Base-by-base conservation (phyloP, 2,113 vertebrate species). In the Calidris pugnax region DNA sequence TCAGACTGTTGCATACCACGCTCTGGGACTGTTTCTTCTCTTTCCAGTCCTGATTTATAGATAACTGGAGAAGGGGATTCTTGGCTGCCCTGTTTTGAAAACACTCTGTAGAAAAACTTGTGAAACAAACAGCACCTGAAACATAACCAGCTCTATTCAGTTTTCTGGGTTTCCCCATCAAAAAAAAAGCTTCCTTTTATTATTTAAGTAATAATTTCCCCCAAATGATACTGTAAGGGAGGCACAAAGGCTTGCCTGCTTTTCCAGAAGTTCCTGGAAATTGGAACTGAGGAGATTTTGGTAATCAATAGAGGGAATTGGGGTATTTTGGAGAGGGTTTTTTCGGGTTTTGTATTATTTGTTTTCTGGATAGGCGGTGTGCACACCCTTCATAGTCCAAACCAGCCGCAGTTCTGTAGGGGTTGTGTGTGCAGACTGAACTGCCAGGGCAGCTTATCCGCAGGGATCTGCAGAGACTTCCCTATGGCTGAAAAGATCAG, bases 41-140 rank as follows among this genome's bases (percentile, higher is more conserved):
- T 93, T 35, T 93, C 62, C 71, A 89, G 7, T 27, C 73, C 55
- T 94, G 90, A 94, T 96, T 94, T 96, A 85, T 89, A 90, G 83
- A 82, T 91, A 96, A 89, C 62, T 68, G 57, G 45, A 96, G 75
- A 82, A 66, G 73, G 75, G 68, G 91, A 56, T 95, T 80, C 56
- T 94, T 94, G 88, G 56, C 87, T 97, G 63, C 27, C 37, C 63
- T 94, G 74, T 89, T 96, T 92, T 96, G 78, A 96, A 79, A 95
- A 90, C 9, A 15, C 47, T 87, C 50, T 87, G 22, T 12, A 79
- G 69, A 89, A 94, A 62, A 90, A 39, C 60, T 93, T 68, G 59
- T 51, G 43, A 85, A 59, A 63, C 43, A 76, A 87, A n/a, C 41
- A 84, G 47, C 47, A 62, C 67, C 75, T 78, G 48, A 63, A 87